Percentiles rank a stretch among this genome's conserved stretches.
Evolutionary conservation across 2,888 invertebrate genomes (phyloP).

Genomic region (Hartigia nigra): DNA sequence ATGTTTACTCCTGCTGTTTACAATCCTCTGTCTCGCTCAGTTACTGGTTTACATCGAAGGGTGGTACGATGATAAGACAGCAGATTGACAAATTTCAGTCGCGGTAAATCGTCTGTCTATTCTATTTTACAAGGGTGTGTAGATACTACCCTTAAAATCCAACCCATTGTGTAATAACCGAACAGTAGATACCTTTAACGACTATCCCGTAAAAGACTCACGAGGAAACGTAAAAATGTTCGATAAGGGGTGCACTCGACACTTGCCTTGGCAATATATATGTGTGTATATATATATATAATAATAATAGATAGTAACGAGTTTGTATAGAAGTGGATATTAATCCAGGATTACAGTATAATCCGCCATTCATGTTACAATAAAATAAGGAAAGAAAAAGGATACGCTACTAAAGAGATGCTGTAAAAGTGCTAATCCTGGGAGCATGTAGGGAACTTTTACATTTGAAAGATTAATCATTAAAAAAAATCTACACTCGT

Average conservation of each 20-base stretch:
- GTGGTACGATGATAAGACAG: conserved; percentile 28
- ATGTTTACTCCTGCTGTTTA: conserved; percentile 64
- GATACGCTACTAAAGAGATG: not conserved
- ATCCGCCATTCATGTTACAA: not conserved
- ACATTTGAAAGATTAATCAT: not conserved
- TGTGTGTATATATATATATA: not conserved
- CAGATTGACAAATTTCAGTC: conserved; percentile 22
- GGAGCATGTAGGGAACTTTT: not conserved
- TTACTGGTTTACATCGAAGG: conserved; percentile 9
- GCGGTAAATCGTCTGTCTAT: conserved; percentile 17
- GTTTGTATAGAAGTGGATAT: not conserved
- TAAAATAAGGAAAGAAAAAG: not conserved
- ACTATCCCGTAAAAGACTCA: not conserved
- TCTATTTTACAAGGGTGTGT: not conserved
- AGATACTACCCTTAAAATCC: not conserved
- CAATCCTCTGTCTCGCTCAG: conserved; percentile 39
- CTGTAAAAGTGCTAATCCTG: not conserved
- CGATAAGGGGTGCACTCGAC: not conserved
- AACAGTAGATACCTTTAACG: not conserved
- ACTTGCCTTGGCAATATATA: not conserved
- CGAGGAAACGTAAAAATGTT: not conserved
- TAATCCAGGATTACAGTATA: not conserved
- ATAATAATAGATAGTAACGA: not conserved
- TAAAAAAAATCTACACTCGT: not conserved
- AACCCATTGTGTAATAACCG: not conserved